Percentiles rank a stretch among this genome's conserved stretches.
These are phyloP conservation scores for Mormoops blainvillei DNA, from an alignment of 2,113 vertebrate genomes.

Conservation along the genomic window DNA sequence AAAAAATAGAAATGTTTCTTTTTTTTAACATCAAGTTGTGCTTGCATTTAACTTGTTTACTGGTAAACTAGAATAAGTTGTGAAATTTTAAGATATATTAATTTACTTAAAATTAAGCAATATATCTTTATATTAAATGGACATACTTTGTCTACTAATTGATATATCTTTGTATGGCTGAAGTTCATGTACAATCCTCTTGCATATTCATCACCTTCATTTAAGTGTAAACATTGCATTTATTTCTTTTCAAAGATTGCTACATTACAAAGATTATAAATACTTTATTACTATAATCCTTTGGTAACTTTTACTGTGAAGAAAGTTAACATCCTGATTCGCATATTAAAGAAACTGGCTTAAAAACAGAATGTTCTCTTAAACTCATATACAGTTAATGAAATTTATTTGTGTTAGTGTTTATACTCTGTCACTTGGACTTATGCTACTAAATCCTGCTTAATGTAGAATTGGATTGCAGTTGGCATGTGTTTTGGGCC, in stretches of 20 bases:
- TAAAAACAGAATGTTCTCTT: conserved; percentile 12
- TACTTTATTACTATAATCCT: background rate
- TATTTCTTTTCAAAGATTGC: conserved; percentile 4
- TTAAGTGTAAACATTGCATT: background rate
- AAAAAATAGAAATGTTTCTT: background rate
- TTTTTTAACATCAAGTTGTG: conserved; percentile 11
- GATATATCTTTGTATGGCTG: background rate
- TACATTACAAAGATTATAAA: background rate
- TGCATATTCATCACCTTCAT: background rate
- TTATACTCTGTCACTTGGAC: background rate
- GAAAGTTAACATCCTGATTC: conserved; percentile 1
- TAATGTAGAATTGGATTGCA: background rate
- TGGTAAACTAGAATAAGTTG: background rate
- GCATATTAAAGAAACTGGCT: background rate
- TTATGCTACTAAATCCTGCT: conserved; percentile 5
- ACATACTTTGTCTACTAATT: background rate
- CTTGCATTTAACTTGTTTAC: conserved; percentile 3
- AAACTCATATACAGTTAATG: background rate
- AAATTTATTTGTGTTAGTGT: conserved; percentile 8
- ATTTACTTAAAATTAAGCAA: conserved; percentile 3
- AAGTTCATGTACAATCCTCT: background rate
- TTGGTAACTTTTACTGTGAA: background rate
- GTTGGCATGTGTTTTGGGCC: background rate
- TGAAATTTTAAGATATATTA: conserved; percentile 14
- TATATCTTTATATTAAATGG: background rate